These are phyloP conservation scores for Pseudomyrmex flavicornis DNA, from an alignment of 1,140 invertebrate species.

Conservation along the genomic window DNA sequence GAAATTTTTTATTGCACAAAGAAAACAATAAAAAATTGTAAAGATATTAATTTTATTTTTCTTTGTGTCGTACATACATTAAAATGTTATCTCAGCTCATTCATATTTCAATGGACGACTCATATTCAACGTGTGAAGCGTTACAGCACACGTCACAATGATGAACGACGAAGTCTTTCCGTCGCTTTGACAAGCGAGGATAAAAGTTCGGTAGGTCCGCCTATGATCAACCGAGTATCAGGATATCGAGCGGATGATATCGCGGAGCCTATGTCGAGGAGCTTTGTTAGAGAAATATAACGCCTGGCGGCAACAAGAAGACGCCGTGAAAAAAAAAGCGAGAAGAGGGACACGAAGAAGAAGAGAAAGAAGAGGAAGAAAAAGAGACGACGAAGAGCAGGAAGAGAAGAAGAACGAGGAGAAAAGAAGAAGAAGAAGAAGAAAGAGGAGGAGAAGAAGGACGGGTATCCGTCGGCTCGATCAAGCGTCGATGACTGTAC, in stretches of 20 bases:
- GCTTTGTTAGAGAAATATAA: conserved; percentile 43
- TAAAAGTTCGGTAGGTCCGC: conserved; percentile 32
- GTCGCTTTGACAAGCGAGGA: conserved; percentile 17
- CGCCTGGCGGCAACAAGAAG: conserved; percentile 26
- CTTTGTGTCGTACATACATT: neutral
- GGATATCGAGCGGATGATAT: conserved; percentile 40
- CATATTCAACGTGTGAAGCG: neutral
- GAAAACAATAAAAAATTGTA: neutral
- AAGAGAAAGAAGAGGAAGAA: conserved; percentile 28
- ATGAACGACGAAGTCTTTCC: neutral
- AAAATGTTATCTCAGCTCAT: conserved; percentile 10
- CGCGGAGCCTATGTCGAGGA: conserved; percentile 1
- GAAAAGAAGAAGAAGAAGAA: neutral
- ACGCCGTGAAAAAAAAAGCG: conserved; percentile 20
- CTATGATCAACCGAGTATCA: conserved; percentile 36
- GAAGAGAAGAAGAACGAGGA: neutral
- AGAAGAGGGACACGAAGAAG: conserved; percentile 16
- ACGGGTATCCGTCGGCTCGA: conserved; percentile 76
- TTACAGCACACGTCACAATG: neutral
- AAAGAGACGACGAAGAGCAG: neutral
- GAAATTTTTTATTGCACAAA: neutral
- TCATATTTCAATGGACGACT: neutral
- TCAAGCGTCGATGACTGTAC: conserved; percentile 81
- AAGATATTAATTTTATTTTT: neutral
- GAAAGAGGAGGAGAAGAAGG: conserved; percentile 24